These are phyloP conservation scores for Apostichopus parvimensis DNA, from an alignment of 35 echinoderm and acorn worm genomes.

Conservation along the genomic window DNA sequence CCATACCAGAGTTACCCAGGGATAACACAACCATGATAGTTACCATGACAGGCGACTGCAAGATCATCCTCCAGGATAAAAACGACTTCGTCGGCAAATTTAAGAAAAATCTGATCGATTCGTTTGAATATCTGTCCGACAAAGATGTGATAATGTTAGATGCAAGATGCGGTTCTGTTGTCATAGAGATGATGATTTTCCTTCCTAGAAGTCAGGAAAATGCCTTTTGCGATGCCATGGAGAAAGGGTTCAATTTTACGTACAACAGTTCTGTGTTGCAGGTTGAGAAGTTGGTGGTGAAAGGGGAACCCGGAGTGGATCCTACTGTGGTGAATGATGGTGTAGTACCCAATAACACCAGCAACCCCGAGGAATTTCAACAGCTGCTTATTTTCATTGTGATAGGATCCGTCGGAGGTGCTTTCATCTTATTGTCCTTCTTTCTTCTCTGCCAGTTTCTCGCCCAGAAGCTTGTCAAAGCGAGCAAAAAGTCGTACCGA, in stretches of 20 bases:
- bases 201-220: neutral
- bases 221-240: slow-evolving; percentile 16
- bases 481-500: slow-evolving; percentile 63
- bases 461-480: slow-evolving; percentile 38
- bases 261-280: neutral
- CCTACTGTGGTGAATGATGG: neutral
- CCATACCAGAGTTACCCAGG: neutral
- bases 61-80: slow-evolving; percentile 25
- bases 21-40: neutral
- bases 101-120: slow-evolving; percentile 30
- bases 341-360: neutral
- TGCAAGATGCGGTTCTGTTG: slow-evolving; percentile 63
- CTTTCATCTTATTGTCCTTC: slow-evolving; percentile 58
- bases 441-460: slow-evolving; percentile 68
- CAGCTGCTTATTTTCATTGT: slow-evolving; percentile 78
- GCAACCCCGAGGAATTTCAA: slow-evolving; percentile 39
- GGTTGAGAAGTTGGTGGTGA: slow-evolving; percentile 4
- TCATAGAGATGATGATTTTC: neutral
- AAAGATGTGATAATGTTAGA: slow-evolving; percentile 23
- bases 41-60: slow-evolving; percentile 28
- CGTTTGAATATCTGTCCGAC: neutral
- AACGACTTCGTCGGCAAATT: neutral
- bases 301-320: slow-evolving; percentile 11
- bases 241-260: neutral
- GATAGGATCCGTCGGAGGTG: slow-evolving; percentile 68